phyloP scores from a whole-genome alignment of 2,888 invertebrate species.

The Agrilus biguttatus region DNA sequence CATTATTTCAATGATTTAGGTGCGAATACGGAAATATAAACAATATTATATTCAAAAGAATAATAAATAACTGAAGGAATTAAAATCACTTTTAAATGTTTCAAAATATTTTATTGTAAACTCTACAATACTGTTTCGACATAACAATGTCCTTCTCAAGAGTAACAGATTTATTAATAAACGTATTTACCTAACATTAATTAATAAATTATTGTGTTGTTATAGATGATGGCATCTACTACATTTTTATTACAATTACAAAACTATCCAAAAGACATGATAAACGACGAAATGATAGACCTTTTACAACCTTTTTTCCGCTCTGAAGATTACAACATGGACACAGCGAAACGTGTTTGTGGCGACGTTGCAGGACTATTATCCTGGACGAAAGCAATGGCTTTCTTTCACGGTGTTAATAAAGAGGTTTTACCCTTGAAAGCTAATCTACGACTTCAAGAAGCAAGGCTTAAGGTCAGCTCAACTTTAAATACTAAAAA shows the following conservation, averaged over 20 bases:
- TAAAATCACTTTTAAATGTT: too few species aligned
- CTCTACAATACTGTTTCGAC: too few species aligned
- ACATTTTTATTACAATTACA: constrained; percentile 83
- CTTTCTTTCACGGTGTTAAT: constrained; percentile 89
- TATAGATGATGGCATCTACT: constrained; percentile 86
- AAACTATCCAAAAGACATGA: constrained; percentile 91
- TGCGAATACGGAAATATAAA: too few species aligned
- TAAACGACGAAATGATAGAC: constrained; percentile 95
- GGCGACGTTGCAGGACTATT: constrained; percentile 91
- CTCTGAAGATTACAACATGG: constrained; percentile 96
- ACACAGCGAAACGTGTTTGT: constrained; percentile 88
- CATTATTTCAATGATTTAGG: too few species aligned
- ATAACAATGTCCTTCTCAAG: too few species aligned
- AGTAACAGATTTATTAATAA: too few species aligned
- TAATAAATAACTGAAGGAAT: too few species aligned
- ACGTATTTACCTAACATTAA: too few species aligned
- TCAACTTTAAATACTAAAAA: constrained; percentile 1
- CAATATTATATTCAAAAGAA: too few species aligned
- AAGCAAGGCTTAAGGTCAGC: constrained; percentile 63
- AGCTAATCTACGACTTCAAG: constrained; percentile 81
- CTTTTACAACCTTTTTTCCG: constrained; percentile 79
- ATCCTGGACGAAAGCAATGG: constrained; percentile 95
- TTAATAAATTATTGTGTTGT: too few species aligned
- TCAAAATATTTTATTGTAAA: too few species aligned
- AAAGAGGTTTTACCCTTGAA: constrained; percentile 91